Evolutionary conservation across 2,797 vertebrate genomes (phyloP).

Genomic region (Natrix natrix): DNA sequence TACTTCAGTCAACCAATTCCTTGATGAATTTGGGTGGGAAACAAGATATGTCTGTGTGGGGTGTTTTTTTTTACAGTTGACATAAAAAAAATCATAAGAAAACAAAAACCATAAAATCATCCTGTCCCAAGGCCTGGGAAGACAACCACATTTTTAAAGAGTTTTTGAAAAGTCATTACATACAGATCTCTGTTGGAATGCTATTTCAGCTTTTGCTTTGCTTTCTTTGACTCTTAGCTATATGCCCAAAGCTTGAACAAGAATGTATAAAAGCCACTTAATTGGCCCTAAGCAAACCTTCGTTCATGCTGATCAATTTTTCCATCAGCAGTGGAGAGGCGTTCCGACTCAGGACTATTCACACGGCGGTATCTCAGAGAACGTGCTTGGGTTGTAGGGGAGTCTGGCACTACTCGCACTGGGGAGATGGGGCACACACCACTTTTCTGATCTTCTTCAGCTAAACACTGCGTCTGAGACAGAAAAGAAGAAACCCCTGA

Average conservation of each 20-base stretch:
- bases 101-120: background rate
- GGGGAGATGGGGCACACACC: constrained; percentile 85
- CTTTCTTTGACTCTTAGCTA: background rate
- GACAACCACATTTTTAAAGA: background rate
- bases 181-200: background rate
- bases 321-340: constrained; percentile 88
- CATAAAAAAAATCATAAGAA: background rate
- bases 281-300: constrained; percentile 73
- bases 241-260: background rate
- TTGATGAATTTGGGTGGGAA: background rate
- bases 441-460: constrained; percentile 85
- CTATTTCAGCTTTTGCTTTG: background rate
- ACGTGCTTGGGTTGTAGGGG: constrained; percentile 83
- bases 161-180: background rate
- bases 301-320: constrained; percentile 83
- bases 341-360: constrained; percentile 93
- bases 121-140: background rate
- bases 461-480: constrained; percentile 80
- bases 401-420: constrained; percentile 83
- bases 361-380: constrained; percentile 87
- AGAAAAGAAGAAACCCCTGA: constrained; percentile 1
- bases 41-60: background rate
- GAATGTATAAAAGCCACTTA: background rate
- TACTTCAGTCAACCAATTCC: background rate
- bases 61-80: background rate